A percentile compares a stretch with the other conserved stretches of the same genome.
Conservation (phyloP, 2,797 vertebrate species). For the Myripristis jacobus region DNA sequence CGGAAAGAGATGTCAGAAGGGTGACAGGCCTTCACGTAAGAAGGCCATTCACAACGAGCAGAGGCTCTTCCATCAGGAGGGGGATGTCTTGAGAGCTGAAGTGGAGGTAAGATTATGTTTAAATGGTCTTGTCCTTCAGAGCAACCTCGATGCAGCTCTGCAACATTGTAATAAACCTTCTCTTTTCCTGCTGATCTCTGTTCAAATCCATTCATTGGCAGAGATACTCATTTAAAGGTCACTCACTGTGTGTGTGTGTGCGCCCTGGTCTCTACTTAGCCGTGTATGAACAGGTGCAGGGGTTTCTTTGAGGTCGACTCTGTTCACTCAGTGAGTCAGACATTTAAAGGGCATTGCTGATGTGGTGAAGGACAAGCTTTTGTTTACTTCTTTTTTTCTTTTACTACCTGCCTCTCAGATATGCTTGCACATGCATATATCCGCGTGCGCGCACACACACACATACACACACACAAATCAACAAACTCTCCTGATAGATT, state of each 20-base stretch:
- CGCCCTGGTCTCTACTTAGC: background rate
- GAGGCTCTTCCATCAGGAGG: too few species aligned
- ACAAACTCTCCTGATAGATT: background rate
- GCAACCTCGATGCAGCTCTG: too few species aligned
- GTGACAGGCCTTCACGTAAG: too few species aligned
- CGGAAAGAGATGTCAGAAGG: too few species aligned
- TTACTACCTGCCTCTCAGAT: background rate
- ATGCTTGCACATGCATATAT: background rate
- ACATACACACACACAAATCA: constrained; percentile 10
- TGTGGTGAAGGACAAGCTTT: constrained; percentile 22
- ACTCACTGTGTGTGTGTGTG: background rate
- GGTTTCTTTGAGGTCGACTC: constrained; percentile 35
- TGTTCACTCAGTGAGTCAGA: constrained; percentile 32
- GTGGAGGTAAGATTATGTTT: too few species aligned
- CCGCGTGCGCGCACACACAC: constrained; percentile 11
- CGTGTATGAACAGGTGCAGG: constrained; percentile 55
- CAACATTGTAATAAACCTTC: too few species aligned
- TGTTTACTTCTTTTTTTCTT: constrained; percentile 32
- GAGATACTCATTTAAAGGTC: constrained; percentile 11
- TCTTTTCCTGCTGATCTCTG: too few species aligned
- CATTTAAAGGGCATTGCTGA: constrained; percentile 32
- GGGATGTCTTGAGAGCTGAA: too few species aligned
- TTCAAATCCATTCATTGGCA: constrained; percentile 37
- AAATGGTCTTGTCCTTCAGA: too few species aligned
- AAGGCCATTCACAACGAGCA: too few species aligned